Evolutionary conservation across 2,113 vertebrate genomes (phyloP).

Genomic region (Cranoglanis bouderius): DNA sequence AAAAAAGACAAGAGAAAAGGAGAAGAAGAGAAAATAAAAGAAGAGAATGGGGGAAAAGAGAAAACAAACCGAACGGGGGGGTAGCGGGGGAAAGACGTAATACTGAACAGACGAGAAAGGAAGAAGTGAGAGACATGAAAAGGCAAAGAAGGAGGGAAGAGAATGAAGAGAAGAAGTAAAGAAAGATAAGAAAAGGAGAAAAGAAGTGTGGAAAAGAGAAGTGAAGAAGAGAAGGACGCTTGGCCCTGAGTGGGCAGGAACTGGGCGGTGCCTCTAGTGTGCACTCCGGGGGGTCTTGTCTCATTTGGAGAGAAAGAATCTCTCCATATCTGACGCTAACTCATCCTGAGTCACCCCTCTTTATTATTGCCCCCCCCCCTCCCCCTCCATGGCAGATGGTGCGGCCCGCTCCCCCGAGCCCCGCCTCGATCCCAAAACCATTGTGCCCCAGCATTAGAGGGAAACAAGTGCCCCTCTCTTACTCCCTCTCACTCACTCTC

Average conservation of each 20-base stretch:
- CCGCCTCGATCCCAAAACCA: conserved; percentile 34
- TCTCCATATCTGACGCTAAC: conserved; percentile 46
- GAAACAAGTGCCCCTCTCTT: conserved; percentile 34
- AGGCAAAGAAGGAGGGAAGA: background rate
- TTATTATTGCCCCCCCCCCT: background rate
- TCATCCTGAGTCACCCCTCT: conserved; percentile 44
- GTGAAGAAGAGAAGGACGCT: background rate
- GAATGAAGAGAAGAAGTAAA: no score
- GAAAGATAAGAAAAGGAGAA: background rate
- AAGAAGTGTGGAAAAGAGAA: background rate
- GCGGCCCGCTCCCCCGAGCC: conserved; percentile 42
- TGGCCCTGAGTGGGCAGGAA: conserved; percentile 24
- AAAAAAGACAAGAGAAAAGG: background rate
- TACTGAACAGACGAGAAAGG: background rate
- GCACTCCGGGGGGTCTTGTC: conserved; percentile 44
- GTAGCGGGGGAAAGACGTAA: no score
- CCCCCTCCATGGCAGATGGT: conserved; percentile 55
- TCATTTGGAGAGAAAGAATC: conserved; percentile 46
- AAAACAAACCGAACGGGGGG: background rate
- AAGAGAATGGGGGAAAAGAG: no score
- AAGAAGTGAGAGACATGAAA: background rate
- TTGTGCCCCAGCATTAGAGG: conserved; percentile 51
- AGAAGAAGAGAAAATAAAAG: background rate
- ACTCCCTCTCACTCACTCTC: conserved; percentile 8
- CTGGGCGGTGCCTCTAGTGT: conserved; percentile 33